Evolutionary conservation across 1,140 invertebrate species (phyloP).

Genomic region (Panulirus ornatus): DNA sequence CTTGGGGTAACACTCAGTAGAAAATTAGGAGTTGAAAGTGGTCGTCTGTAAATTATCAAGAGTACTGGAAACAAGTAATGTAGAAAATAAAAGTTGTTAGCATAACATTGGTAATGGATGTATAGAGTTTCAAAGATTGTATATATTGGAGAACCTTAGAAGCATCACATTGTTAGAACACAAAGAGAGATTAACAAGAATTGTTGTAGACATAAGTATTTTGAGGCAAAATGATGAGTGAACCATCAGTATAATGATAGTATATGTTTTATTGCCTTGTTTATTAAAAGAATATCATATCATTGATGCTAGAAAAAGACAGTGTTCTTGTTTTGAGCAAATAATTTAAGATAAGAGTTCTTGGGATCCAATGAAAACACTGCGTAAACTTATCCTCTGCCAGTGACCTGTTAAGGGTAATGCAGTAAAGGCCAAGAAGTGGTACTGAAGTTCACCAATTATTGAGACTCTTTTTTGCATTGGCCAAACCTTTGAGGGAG

Average conservation of each 20-base stretch:
- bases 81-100: not conserved
- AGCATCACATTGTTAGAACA: not conserved
- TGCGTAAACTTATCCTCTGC: too few relatives aligned
- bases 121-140: not conserved
- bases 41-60: slow-evolving; percentile 3
- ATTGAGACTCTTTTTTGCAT: too few relatives aligned
- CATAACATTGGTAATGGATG: not conserved
- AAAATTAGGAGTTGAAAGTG: slow-evolving; percentile 27
- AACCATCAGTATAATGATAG: not conserved
- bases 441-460: too few relatives aligned
- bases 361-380: not conserved
- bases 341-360: not conserved
- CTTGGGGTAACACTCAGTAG: slow-evolving; percentile 70
- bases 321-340: not conserved
- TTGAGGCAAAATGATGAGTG: not conserved
- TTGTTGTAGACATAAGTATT: not conserved
- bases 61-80: not conserved
- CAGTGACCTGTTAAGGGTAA: too few relatives aligned
- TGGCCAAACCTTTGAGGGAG: too few relatives aligned
- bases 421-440: too few relatives aligned
- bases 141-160: not conserved
- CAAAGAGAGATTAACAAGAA: not conserved
- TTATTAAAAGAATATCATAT: not conserved
- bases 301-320: not conserved
- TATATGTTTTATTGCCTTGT: not conserved